A percentile compares a stretch with the other conserved stretches of the same genome.
Evolutionary conservation across 1,140 invertebrate genomes (phyloP).

Genomic region (Propsilocerus akamusi): DNA sequence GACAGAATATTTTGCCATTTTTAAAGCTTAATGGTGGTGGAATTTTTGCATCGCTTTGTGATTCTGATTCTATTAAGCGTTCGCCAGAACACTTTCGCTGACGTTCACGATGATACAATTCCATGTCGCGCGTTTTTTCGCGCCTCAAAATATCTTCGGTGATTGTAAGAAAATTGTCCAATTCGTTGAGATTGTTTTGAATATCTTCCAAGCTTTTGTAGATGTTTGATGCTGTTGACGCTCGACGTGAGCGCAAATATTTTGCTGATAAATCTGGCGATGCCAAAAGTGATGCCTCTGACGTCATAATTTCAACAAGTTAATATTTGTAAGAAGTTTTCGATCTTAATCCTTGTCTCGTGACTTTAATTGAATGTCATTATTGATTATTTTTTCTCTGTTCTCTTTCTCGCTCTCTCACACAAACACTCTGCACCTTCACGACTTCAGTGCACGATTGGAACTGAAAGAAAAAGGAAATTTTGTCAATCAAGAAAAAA

Average conservation of each 20-base stretch:
- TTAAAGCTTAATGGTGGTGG: conserved; percentile 18
- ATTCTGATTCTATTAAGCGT: background rate
- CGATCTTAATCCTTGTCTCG: no score
- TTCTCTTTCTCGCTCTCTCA: no score
- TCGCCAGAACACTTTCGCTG: background rate
- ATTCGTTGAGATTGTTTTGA: conserved; percentile 20
- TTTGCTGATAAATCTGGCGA: background rate
- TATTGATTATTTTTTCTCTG: no score
- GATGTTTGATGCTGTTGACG: background rate
- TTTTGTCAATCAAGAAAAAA: no score
- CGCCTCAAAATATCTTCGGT: conserved; percentile 18
- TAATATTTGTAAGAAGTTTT: no score
- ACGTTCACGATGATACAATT: conserved; percentile 7
- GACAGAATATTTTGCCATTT: conserved; percentile 21
- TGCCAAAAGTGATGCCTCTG: background rate
- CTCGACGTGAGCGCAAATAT: background rate
- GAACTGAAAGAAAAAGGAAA: no score
- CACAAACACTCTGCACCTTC: no score
- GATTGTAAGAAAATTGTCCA: conserved; percentile 21
- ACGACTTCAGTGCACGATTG: no score
- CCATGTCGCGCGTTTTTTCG: conserved; percentile 13
- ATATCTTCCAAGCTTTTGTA: conserved; percentile 17
- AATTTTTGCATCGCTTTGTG: conserved; percentile 18
- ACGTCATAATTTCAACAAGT: no score
- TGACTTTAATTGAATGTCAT: no score